Percentiles rank a stretch among this genome's conserved stretches.
phyloP scores from a whole-genome alignment of 2,888 invertebrate genomes.

The Ceraclea dissimilis region DNA sequence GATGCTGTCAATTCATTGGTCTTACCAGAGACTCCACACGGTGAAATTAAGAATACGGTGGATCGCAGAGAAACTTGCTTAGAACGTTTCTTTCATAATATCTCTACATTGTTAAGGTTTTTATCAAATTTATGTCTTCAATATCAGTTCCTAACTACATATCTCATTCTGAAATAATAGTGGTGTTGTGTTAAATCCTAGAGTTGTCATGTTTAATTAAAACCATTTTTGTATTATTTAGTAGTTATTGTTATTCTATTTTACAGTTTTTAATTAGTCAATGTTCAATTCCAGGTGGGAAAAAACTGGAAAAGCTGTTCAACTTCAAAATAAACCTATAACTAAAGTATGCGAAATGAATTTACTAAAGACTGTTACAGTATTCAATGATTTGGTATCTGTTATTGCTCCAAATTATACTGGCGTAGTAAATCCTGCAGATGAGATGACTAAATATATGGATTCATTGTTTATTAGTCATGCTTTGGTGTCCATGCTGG shows the following conservation, averaged over 20 bases:
- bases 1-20: conserved; percentile 37
- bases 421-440: conserved; percentile 2
- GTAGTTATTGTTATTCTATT: no score
- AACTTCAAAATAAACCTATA: conserved; percentile 36
- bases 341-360: conserved; percentile 38
- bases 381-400: conserved; percentile 32
- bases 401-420: conserved; percentile 28
- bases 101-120: conserved; percentile 41
- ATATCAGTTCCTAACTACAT: background rate
- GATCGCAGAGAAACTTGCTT: conserved; percentile 27
- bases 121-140: conserved; percentile 17
- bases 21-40: conserved; percentile 34
- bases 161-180: no score
- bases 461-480: conserved; percentile 33
- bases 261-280: background rate
- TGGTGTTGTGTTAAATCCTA: no score
- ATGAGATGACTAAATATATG: conserved; percentile 13
- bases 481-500: conserved; percentile 54
- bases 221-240: background rate
- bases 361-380: conserved; percentile 32
- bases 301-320: conserved; percentile 39
- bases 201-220: no score
- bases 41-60: conserved; percentile 30
- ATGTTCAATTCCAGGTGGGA: conserved; percentile 53
- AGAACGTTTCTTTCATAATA: conserved; percentile 41